Percentiles rank a stretch among this genome's conserved stretches.
Evolutionary conservation across 1,140 invertebrate genomes (phyloP).

Genomic region (Solenopsis fugax): DNA sequence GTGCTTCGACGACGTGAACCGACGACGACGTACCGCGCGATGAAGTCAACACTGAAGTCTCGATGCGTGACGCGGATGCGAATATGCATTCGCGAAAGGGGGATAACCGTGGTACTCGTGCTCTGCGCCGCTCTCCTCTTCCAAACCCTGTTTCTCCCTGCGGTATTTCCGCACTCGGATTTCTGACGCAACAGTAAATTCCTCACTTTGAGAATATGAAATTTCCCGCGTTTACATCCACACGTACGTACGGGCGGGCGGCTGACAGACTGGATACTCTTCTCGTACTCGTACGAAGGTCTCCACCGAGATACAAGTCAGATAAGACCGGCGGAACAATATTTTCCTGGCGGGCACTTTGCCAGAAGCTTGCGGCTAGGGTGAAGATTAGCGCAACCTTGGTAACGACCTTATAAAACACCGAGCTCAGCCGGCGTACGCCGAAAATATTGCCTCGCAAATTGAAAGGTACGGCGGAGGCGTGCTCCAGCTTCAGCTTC

Average conservation of each 20-base stretch:
- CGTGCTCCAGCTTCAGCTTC: constrained; percentile 54
- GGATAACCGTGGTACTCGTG: not conserved
- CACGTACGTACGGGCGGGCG: not conserved
- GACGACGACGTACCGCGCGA: constrained; percentile 13
- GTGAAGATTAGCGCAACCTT: constrained; percentile 82
- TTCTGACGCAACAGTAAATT: constrained; percentile 71
- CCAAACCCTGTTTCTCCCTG: not conserved
- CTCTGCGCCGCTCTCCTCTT: not conserved
- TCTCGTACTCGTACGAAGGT: constrained; percentile 46
- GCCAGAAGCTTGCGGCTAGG: constrained; percentile 77
- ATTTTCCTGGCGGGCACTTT: constrained; percentile 78
- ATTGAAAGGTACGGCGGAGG: constrained; percentile 80
- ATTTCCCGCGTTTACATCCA: constrained; percentile 67
- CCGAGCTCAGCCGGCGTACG: constrained; percentile 70
- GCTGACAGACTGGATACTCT: not conserved
- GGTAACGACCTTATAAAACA: constrained; percentile 83
- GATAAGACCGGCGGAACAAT: constrained; percentile 77
- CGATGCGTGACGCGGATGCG: constrained; percentile 22
- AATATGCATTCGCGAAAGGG: constrained; percentile 30
- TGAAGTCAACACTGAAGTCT: constrained; percentile 13
- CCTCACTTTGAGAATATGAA: constrained; percentile 78
- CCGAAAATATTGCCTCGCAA: constrained; percentile 81
- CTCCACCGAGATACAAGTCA: constrained; percentile 69
- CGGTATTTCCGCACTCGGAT: constrained; percentile 45
- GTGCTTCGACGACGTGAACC: constrained; percentile 8